phyloP scores from a whole-genome alignment of 2,113 vertebrate species.

The Pterocles burchelli region DNA sequence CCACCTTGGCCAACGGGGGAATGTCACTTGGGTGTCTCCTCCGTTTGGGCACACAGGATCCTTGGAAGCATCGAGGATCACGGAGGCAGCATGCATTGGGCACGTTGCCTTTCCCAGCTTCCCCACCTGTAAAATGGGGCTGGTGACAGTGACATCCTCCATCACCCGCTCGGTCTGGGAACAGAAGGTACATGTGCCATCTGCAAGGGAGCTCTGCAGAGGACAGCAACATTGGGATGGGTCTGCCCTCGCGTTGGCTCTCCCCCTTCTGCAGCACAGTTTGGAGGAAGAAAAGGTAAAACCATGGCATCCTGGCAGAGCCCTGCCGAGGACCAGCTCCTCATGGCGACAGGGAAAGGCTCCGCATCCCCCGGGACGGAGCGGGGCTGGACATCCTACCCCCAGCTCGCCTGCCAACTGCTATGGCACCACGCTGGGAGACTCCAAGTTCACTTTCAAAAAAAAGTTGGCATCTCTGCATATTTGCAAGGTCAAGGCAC shows the following conservation, averaged over 20 bases:
- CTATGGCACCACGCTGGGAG: slow-evolving; percentile 36
- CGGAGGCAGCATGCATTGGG: fast-evolving
- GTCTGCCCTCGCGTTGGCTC: fast-evolving
- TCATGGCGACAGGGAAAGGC: background rate
- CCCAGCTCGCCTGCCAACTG: slow-evolving; percentile 1
- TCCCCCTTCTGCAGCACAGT: background rate
- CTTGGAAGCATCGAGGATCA: background rate
- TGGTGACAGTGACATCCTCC: fast-evolving
- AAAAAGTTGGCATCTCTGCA: slow-evolving; percentile 34
- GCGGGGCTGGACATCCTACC: background rate
- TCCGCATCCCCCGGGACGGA: background rate
- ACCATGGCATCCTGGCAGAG: fast-evolving
- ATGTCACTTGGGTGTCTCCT: background rate
- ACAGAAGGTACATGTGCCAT: background rate
- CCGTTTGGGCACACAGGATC: fast-evolving
- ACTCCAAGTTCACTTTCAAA: slow-evolving; percentile 37
- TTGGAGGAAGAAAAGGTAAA: background rate
- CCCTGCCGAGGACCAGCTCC: background rate
- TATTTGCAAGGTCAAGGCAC: slow-evolving; percentile 67
- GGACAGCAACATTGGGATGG: fast-evolving
- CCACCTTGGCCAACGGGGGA: fast-evolving
- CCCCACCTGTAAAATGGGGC: fast-evolving
- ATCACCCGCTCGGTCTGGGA: fast-evolving
- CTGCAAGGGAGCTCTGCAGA: background rate
- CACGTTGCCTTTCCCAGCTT: background rate